phyloP scores from a whole-genome alignment of 1,140 invertebrate species.

The Mercenaria mercenaria region DNA sequence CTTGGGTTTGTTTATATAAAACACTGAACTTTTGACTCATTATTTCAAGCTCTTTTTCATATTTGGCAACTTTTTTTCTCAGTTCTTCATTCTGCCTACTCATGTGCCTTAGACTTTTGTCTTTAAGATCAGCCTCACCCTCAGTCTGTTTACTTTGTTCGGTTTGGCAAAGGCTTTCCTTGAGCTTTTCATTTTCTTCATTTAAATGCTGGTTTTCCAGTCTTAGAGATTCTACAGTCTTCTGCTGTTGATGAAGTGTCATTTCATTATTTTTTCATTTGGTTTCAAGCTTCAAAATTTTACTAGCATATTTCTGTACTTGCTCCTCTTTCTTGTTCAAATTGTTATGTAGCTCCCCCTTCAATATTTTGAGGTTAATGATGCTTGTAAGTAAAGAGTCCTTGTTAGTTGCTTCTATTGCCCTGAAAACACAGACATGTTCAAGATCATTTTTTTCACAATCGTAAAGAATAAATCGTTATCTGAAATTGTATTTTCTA shows the following conservation, averaged over 20 bases:
- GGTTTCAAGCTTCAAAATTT: constrained; percentile 40
- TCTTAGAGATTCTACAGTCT: not conserved
- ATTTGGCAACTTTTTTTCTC: not conserved
- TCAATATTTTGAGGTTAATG: not conserved
- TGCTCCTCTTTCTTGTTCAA: constrained; percentile 31
- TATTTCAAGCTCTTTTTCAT: not conserved
- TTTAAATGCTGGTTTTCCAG: not conserved
- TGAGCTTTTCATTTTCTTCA: not conserved
- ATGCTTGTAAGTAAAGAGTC: constrained; percentile 24
- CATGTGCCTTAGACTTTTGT: not conserved
- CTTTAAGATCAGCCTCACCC: not conserved
- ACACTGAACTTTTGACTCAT: not conserved
- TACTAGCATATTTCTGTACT: constrained; percentile 10
- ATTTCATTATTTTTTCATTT: constrained; percentile 38
- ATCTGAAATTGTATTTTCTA: too few relatives aligned
- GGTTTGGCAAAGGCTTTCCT: not conserved
- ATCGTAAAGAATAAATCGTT: too few relatives aligned
- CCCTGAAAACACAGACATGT: too few relatives aligned
- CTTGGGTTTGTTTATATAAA: not conserved
- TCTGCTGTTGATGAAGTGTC: not conserved
- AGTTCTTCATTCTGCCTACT: not conserved
- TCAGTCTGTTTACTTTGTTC: not conserved
- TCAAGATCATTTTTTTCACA: too few relatives aligned
- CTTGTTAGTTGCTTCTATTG: not conserved
- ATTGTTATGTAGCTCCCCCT: not conserved